A percentile compares a stretch with the other conserved stretches of the same genome.
Evolutionary conservation across 2,797 vertebrate genomes (phyloP).

Genomic region (Eulemur coronatus): DNA sequence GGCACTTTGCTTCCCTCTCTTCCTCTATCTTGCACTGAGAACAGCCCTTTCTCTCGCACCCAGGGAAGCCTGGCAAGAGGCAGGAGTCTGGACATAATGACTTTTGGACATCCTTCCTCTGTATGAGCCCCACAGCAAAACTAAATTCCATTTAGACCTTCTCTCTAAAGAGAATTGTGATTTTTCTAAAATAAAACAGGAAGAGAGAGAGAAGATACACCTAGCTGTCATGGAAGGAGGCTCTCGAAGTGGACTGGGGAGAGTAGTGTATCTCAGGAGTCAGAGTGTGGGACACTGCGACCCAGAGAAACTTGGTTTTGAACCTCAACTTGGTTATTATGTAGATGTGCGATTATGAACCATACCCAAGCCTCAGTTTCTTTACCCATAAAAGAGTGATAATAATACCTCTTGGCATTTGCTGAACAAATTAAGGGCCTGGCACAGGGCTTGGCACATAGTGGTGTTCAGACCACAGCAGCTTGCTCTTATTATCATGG

Average conservation of each 20-base stretch:
- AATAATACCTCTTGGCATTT: background rate
- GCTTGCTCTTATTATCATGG: background rate
- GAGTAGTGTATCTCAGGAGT: background rate
- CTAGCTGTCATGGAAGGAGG: background rate
- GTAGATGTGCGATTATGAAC: background rate
- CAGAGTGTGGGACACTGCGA: background rate
- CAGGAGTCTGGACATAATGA: background rate
- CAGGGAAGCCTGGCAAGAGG: background rate
- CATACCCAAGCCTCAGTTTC: background rate
- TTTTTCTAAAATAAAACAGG: background rate
- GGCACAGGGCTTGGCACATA: background rate
- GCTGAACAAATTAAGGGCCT: background rate
- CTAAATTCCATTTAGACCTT: background rate
- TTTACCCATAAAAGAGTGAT: conserved; percentile 17
- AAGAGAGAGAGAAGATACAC: background rate
- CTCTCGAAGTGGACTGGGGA: background rate
- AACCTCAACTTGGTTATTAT: background rate
- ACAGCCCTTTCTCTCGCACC: background rate
- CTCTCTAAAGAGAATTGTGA: background rate
- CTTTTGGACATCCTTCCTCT: background rate
- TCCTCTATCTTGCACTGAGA: background rate
- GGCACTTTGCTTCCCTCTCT: background rate
- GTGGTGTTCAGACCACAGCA: background rate
- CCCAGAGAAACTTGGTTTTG: background rate
- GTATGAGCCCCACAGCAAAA: background rate